phyloP scores from a whole-genome alignment of 2,113 vertebrate species.

The Bubalus kerabau region DNA sequence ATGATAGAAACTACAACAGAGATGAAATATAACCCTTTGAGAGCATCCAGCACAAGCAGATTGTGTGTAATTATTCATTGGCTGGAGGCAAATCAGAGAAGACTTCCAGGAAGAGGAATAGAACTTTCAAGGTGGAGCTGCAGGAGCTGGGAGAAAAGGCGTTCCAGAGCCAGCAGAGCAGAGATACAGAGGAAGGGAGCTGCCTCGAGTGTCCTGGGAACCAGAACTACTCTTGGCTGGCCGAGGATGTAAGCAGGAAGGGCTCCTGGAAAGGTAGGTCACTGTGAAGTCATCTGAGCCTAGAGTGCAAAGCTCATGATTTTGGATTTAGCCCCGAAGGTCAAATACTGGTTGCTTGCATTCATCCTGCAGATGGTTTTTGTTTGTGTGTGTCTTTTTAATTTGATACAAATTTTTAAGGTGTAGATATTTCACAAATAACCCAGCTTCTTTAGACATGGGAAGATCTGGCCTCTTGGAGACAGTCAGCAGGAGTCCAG shows the following conservation, averaged over 20 bases:
- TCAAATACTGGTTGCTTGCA: too few relatives aligned
- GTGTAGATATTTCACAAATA: not conserved
- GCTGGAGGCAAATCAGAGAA: not conserved
- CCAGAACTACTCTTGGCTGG: not conserved
- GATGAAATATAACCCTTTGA: not conserved
- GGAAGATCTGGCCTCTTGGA: not conserved
- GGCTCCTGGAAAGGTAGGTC: not conserved
- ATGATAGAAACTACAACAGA: not conserved
- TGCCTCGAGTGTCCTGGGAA: not conserved
- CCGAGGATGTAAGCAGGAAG: fast-evolving
- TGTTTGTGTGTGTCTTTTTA: not conserved
- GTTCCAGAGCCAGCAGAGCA: not conserved
- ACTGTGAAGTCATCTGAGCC: not conserved
- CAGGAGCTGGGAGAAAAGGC: not conserved
- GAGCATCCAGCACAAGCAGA: not conserved
- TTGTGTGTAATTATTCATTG: not conserved
- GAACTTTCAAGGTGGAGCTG: not conserved
- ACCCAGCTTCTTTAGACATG: not conserved
- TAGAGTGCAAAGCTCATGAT: not conserved
- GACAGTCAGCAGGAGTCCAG: not conserved
- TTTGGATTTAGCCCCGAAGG: not conserved
- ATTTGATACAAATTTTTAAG: not conserved
- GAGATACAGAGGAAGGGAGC: not conserved
- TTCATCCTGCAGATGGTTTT: not conserved
- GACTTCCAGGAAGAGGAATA: not conserved